Base-by-base conservation (phyloP, 2,113 vertebrate species). In the Corythaeola cristata region DNA sequence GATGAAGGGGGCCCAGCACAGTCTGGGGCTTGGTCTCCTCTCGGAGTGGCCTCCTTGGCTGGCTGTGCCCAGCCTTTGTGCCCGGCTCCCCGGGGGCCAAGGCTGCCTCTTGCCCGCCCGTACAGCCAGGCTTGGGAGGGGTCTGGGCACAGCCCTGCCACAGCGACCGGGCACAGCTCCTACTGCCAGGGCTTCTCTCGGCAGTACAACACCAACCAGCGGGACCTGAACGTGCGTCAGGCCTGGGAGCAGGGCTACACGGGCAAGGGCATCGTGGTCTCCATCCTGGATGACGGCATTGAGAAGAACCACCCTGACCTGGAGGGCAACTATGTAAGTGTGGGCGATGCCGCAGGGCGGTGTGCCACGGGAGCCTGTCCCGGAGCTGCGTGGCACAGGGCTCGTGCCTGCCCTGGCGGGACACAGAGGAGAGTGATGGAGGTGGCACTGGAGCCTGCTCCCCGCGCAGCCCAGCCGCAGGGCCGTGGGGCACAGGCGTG, bases 291-390 rank as follows among this genome's bases (percentile, higher is more conserved):
- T 37, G 99, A 99, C 2, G 99, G 99, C 79, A 99, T 99, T 7
- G 99, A 99, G 98, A 99, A 99, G 98, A 99, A 99, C 97, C 99
- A 99, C 93, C 99, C 99, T 2, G 99, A 99, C 95, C 97, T 99
- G 78, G 98, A 98, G 87, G 98, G 98, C 88, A 99, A 99, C 96
- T 99, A 99, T 18, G 99, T 99, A 96, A 99, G 99, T 98, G 45
- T 47, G 75, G 75, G 56, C 3, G 5, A 27, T 50, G 63, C 35
- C 2, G 1, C 2, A 2, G 58, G 52, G 16, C 0, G 0, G 8
- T 24, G 44, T 76, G 83, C 33, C 16, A 1, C 15, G 2, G 53
- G 53, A 79, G 39, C 45, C 9, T 23, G 14, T 33, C 28, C 30
- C 3, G 4, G 30, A 45, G 26, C 41, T 23, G 30, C 1, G 0